Conservation (phyloP, 1,140 invertebrate species). For the Drosophila pruinosa region DNA sequence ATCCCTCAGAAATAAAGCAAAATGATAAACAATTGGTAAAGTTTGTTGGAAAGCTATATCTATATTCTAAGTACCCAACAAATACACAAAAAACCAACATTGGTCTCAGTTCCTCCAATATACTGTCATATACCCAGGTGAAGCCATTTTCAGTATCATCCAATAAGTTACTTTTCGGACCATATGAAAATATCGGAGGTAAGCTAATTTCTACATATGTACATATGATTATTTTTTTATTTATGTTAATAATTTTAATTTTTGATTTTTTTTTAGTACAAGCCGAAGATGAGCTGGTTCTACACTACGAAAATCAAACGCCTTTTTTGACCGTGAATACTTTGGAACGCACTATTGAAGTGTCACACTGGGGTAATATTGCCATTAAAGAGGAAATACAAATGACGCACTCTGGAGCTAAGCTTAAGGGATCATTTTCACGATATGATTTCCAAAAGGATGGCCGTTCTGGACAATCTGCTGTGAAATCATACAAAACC, state of each 20-base stretch:
- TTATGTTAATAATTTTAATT: background rate
- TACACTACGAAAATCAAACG: slow-evolving; percentile 98
- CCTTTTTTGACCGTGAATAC: slow-evolving; percentile 96
- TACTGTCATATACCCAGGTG: slow-evolving; percentile 94
- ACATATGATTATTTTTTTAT: background rate
- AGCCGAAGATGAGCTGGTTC: slow-evolving; percentile 86
- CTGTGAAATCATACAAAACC: slow-evolving; percentile 96
- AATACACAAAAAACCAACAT: slow-evolving; percentile 92
- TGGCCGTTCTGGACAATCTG: slow-evolving; percentile 91
- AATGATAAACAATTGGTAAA: slow-evolving; percentile 96
- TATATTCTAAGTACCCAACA: slow-evolving; percentile 92
- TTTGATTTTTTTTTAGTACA: slow-evolving; percentile 72
- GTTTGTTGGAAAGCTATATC: slow-evolving; percentile 92
- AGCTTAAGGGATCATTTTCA: slow-evolving; percentile 97
- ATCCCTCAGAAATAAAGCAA: slow-evolving; percentile 94
- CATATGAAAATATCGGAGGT: slow-evolving; percentile 89
- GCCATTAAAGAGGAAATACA: slow-evolving; percentile 98
- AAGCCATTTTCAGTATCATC: slow-evolving; percentile 93
- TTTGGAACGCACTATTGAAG: slow-evolving; percentile 94
- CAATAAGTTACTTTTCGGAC: slow-evolving; percentile 92
- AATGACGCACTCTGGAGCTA: slow-evolving; percentile 95
- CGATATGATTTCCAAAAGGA: slow-evolving; percentile 97
- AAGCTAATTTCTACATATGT: slow-evolving; percentile 1
- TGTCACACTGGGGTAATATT: slow-evolving; percentile 99
- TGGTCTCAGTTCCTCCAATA: slow-evolving; percentile 88